A percentile compares a stretch with the other conserved stretches of the same genome.
Conservation (phyloP, 2,113 vertebrate species). For the Cariama cristata region DNA sequence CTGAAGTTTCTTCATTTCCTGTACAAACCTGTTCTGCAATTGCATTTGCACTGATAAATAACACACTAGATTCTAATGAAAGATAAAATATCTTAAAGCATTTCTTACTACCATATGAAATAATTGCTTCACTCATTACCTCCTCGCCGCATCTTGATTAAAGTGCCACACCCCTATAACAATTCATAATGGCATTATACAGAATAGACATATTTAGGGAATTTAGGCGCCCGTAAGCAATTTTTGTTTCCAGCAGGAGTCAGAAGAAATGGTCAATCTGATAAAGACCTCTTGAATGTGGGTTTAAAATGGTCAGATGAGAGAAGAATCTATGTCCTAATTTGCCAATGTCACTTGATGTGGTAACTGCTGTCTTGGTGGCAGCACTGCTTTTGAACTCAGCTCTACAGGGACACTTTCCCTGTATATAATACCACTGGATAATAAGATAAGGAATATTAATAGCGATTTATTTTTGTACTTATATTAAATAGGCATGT, state of each 20-base stretch:
- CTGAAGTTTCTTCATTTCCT: constrained; percentile 46
- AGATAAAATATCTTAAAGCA: neutral
- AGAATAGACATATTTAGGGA: neutral
- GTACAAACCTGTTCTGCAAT: constrained; percentile 21
- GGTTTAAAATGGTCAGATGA: neutral
- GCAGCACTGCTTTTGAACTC: neutral
- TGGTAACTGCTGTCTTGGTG: neutral
- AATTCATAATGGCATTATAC: neutral
- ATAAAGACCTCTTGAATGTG: neutral
- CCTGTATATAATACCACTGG: neutral
- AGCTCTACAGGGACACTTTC: fast-evolving
- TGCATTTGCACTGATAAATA: neutral
- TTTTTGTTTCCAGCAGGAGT: neutral
- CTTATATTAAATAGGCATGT: neutral
- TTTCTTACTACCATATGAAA: neutral
- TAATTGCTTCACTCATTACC: neutral
- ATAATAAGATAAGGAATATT: neutral
- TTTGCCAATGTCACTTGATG: fast-evolving
- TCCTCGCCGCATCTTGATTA: neutral
- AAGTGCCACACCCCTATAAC: neutral
- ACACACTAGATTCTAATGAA: neutral
- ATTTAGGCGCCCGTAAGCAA: neutral
- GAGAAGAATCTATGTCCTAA: neutral
- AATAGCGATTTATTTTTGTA: neutral
- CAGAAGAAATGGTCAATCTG: neutral